A percentile compares a stretch with the other conserved stretches of the same genome.
These are phyloP conservation scores for Camponotus floridanus DNA, from an alignment of 1,140 invertebrate species.

Conservation along the genomic window DNA sequence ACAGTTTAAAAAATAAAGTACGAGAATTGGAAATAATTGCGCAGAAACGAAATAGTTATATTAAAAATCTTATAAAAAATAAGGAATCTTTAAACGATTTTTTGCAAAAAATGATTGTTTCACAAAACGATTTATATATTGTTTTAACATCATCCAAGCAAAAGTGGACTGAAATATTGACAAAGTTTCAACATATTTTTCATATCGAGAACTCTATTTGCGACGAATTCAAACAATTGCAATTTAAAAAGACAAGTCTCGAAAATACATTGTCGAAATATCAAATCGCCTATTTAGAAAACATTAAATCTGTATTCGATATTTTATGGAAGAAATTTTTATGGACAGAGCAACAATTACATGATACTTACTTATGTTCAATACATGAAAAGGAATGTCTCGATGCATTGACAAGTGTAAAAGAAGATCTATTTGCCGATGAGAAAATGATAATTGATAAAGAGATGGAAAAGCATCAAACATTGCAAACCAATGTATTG, in stretches of 20 bases:
- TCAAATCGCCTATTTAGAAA: slow-evolving; percentile 64
- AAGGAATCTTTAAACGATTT: slow-evolving; percentile 75
- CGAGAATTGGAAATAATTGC: slow-evolving; percentile 59
- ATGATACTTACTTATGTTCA: slow-evolving; percentile 55
- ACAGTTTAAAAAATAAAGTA: slow-evolving; percentile 60
- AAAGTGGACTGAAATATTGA: slow-evolving; percentile 67
- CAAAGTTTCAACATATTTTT: slow-evolving; percentile 67
- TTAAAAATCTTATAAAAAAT: slow-evolving; percentile 71
- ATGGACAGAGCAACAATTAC: slow-evolving; percentile 75
- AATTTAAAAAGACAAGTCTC: slow-evolving; percentile 66
- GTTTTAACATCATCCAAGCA: slow-evolving; percentile 63
- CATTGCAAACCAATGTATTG: slow-evolving; percentile 66
- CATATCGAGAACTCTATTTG: slow-evolving; percentile 62
- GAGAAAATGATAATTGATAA: slow-evolving; percentile 70
- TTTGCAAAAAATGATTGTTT: slow-evolving; percentile 68
- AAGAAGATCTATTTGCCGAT: slow-evolving; percentile 61
- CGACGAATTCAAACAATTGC: slow-evolving; percentile 74
- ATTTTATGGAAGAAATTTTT: slow-evolving; percentile 72
- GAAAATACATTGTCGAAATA: slow-evolving; percentile 68
- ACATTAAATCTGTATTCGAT: slow-evolving; percentile 68
- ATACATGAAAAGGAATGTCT: slow-evolving; percentile 26
- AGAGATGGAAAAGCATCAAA: slow-evolving; percentile 71
- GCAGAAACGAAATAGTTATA: slow-evolving; percentile 65
- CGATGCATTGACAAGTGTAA: slow-evolving; percentile 5
- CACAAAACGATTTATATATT: slow-evolving; percentile 72